These are phyloP conservation scores for Drosophila serrata DNA, from an alignment of 1,140 invertebrate genomes.

Conservation along the genomic window DNA sequence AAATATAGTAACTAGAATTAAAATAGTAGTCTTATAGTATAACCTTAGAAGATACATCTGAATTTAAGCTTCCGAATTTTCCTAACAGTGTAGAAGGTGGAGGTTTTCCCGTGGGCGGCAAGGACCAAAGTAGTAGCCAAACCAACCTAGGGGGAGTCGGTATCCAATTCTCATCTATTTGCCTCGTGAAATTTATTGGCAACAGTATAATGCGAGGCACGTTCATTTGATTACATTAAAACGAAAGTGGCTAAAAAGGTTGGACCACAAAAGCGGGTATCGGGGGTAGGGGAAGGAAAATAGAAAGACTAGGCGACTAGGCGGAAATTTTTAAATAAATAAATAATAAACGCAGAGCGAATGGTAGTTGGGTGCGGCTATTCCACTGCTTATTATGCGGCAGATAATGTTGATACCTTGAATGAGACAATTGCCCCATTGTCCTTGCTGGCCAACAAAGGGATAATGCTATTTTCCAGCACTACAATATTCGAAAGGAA, in stretches of 20 bases:
- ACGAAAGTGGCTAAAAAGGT: slow-evolving; percentile 84
- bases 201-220: slow-evolving; percentile 78
- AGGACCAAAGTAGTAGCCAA: slow-evolving; percentile 31
- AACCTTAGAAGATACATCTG: too few species aligned
- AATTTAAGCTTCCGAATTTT: neutral
- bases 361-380: slow-evolving; percentile 6
- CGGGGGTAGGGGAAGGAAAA: neutral
- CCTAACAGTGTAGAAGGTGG: neutral
- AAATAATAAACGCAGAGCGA: slow-evolving; percentile 70
- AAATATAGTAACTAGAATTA: neutral
- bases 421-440: slow-evolving; percentile 30
- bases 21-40: too few species aligned
- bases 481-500: neutral
- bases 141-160: slow-evolving; percentile 1
- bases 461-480: neutral
- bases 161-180: slow-evolving; percentile 68
- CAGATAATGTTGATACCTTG: slow-evolving; percentile 41
- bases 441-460: slow-evolving; percentile 3
- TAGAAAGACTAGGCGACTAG: slow-evolving; percentile 34
- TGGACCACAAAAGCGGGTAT: slow-evolving; percentile 38
- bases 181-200: slow-evolving; percentile 81
- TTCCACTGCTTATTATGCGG: slow-evolving; percentile 44
- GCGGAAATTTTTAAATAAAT: slow-evolving; percentile 79
- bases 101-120: slow-evolving; percentile 17
- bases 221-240: slow-evolving; percentile 84